A percentile compares a stretch with the other conserved stretches of the same genome.
Conservation (phyloP, 1,140 invertebrate genomes). For the Samia ricini region DNA sequence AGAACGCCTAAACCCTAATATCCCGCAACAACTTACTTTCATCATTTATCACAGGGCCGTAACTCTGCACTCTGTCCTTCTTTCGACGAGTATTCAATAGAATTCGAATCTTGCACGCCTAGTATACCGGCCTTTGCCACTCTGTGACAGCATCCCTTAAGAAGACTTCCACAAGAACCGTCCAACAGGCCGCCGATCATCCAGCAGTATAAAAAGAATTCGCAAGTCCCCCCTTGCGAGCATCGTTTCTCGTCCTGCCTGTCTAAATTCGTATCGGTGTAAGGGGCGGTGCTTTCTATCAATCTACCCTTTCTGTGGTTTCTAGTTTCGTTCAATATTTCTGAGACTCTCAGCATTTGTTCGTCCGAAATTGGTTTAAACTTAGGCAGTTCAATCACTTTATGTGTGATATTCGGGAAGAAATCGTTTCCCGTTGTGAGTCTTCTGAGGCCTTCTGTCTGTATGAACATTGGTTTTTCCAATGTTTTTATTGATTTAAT, state of each 20-base stretch:
- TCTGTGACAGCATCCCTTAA: slow-evolving; percentile 93
- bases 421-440: slow-evolving; percentile 26
- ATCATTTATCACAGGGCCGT: slow-evolving; percentile 86
- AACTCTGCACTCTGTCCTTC: slow-evolving; percentile 62
- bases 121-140: slow-evolving; percentile 85
- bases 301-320: slow-evolving; percentile 52
- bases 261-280: slow-evolving; percentile 35
- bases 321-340: slow-evolving; percentile 54
- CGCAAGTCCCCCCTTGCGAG: slow-evolving; percentile 88
- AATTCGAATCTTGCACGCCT: slow-evolving; percentile 78
- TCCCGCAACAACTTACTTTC: slow-evolving; percentile 80
- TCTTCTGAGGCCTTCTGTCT: slow-evolving; percentile 52
- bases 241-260: slow-evolving; percentile 72
- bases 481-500: slow-evolving; percentile 35
- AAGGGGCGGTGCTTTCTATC: slow-evolving; percentile 31
- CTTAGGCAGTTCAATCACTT: slow-evolving; percentile 44
- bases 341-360: slow-evolving; percentile 57
- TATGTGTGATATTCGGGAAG: slow-evolving; percentile 45
- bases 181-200: slow-evolving; percentile 92
- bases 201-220: slow-evolving; percentile 96
- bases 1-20: neutral
- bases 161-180: slow-evolving; percentile 89
- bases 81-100: slow-evolving; percentile 51
- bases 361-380: slow-evolving; percentile 69
- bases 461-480: slow-evolving; percentile 67